Percentiles rank a stretch among this genome's conserved stretches.
Evolutionary conservation across 1,140 invertebrate species (phyloP).

Genomic region (Scaptomyza montana): DNA sequence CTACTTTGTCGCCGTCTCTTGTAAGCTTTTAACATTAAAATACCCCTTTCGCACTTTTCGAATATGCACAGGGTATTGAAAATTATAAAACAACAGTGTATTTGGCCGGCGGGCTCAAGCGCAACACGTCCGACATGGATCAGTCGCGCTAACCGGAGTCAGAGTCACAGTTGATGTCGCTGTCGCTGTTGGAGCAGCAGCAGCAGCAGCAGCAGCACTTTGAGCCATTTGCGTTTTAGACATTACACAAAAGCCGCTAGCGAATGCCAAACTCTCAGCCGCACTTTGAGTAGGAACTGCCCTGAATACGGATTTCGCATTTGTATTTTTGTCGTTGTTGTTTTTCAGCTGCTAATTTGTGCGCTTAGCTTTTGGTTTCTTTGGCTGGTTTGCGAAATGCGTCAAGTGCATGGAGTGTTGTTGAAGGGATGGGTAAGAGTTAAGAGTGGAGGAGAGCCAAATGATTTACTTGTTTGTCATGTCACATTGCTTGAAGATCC

Average conservation of each 20-base stretch:
- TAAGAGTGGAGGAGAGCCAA: constrained; percentile 8
- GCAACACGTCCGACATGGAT: constrained; percentile 78
- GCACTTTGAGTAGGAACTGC: constrained; percentile 67
- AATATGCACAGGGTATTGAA: neutral
- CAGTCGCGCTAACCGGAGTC: constrained; percentile 40
- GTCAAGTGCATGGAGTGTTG: constrained; percentile 35
- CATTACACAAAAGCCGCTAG: constrained; percentile 75
- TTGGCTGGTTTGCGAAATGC: constrained; percentile 30
- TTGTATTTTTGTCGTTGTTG: constrained; percentile 40
- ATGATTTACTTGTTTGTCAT: constrained; percentile 23
- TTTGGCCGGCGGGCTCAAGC: constrained; percentile 69
- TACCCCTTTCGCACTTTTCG: neutral
- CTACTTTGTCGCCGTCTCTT: no score
- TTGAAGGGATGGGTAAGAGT: constrained; percentile 3
- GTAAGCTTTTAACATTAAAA: no score
- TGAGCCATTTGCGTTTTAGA: constrained; percentile 75
- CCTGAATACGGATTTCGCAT: constrained; percentile 80
- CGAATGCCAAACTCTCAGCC: constrained; percentile 77
- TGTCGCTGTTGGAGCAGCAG: neutral
- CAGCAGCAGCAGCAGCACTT: constrained; percentile 32
- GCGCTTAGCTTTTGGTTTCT: constrained; percentile 36
- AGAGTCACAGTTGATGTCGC: neutral
- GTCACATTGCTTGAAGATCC: constrained; percentile 33
- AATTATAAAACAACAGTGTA: constrained; percentile 60
- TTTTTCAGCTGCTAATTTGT: constrained; percentile 48